phyloP scores from a whole-genome alignment of 2,888 invertebrate genomes.

The Gerris lacustris region DNA sequence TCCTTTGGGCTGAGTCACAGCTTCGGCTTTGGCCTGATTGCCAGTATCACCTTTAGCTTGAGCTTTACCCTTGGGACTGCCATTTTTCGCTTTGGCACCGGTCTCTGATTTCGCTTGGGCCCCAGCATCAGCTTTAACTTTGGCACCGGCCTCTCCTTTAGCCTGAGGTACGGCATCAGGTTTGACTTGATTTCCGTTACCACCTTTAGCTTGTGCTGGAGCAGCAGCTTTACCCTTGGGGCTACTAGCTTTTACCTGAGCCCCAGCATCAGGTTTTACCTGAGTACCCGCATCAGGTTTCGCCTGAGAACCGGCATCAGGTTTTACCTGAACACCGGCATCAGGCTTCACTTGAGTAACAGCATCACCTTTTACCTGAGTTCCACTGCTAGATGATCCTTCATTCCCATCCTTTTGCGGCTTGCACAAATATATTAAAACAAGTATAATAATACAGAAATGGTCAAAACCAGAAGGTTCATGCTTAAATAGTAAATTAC shows the following conservation, averaged over 20 bases:
- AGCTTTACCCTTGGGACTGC: slow-evolving; percentile 9
- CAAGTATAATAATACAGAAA: slow-evolving; percentile 1
- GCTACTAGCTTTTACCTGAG: neutral
- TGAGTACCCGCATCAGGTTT: no score
- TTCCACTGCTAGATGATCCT: slow-evolving; percentile 9
- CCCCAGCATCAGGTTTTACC: no score
- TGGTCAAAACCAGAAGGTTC: neutral
- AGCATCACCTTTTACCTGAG: slow-evolving; percentile 2
- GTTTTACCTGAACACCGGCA: neutral
- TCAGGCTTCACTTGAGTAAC: no score
- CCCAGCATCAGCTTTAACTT: slow-evolving; percentile 4
- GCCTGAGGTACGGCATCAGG: neutral
- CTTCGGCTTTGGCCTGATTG: slow-evolving; percentile 6
- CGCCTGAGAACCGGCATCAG: neutral
- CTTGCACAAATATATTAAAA: slow-evolving; percentile 20
- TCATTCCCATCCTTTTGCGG: slow-evolving; percentile 23
- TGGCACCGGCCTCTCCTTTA: slow-evolving; percentile 5
- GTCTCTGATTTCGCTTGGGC: neutral
- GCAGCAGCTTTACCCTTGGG: neutral
- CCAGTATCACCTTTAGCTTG: neutral
- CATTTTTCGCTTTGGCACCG: slow-evolving; percentile 13
- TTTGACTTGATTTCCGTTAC: neutral
- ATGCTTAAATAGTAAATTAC: no score
- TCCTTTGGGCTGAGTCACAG: neutral
- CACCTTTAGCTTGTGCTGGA: neutral